Evolutionary conservation across 2,797 vertebrate genomes (phyloP).

Genomic region (Melanotaenia pygmaea): DNA sequence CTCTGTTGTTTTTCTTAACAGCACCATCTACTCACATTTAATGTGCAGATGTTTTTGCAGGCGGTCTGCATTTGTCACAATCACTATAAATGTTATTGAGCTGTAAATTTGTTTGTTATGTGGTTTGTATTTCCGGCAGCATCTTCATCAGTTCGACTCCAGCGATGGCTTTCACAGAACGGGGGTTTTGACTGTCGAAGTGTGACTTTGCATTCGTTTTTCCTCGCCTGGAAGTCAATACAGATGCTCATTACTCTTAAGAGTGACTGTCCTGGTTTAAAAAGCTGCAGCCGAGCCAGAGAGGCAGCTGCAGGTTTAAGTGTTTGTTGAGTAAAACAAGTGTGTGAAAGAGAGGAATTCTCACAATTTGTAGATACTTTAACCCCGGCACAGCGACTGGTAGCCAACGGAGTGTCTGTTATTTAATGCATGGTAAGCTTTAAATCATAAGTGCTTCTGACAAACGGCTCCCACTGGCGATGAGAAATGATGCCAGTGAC

Average conservation of each 20-base stretch:
- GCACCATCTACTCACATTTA: slow-evolving; percentile 45
- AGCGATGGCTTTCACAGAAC: slow-evolving; percentile 9
- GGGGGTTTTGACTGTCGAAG: slow-evolving; percentile 21
- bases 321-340: slow-evolving; percentile 16
- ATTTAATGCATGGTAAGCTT: slow-evolving; percentile 63
- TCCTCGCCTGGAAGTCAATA: slow-evolving; percentile 45
- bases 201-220: slow-evolving; percentile 40
- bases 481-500: slow-evolving; percentile 61
- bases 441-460: slow-evolving; percentile 67
- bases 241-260: slow-evolving; percentile 49
- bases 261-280: slow-evolving; percentile 34
- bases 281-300: slow-evolving; percentile 41
- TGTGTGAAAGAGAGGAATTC: slow-evolving; percentile 41
- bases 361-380: slow-evolving; percentile 57
- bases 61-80: slow-evolving; percentile 44
- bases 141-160: slow-evolving; percentile 8
- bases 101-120: slow-evolving; percentile 49
- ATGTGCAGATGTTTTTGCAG: slow-evolving; percentile 38
- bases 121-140: slow-evolving; percentile 28
- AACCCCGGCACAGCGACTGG: slow-evolving; percentile 45
- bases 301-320: slow-evolving; percentile 21
- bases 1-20: slow-evolving; percentile 28
- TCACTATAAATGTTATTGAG: slow-evolving; percentile 44
- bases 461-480: slow-evolving; percentile 39
- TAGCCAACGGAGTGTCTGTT: slow-evolving; percentile 59